These are phyloP conservation scores for Temnopleurus reevesii DNA, from an alignment of 53 echinoderm and acorn worm genomes.

Conservation along the genomic window DNA sequence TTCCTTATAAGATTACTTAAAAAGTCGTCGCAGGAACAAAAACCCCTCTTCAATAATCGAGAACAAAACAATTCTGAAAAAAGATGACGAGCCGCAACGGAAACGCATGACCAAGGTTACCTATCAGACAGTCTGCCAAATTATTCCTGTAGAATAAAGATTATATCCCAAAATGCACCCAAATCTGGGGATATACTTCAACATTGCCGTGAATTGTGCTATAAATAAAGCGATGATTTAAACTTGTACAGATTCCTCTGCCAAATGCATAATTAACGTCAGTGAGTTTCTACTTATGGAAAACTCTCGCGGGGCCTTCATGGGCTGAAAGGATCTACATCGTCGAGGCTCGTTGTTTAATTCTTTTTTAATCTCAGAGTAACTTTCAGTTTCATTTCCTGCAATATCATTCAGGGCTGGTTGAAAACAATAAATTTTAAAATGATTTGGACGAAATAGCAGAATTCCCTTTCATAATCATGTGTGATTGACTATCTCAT, in stretches of 20 bases:
- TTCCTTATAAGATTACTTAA: slow-evolving; percentile 24
- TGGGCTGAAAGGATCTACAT: background rate
- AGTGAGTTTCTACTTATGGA: slow-evolving; percentile 1
- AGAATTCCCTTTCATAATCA: background rate
- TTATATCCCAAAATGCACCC: background rate
- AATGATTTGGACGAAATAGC: background rate
- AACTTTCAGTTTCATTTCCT: slow-evolving; percentile 41
- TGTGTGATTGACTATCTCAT: too few relatives aligned
- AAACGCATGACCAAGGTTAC: background rate
- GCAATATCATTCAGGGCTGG: background rate
- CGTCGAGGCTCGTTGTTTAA: background rate
- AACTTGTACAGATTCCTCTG: background rate
- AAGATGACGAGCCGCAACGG: slow-evolving; percentile 2
- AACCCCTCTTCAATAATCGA: background rate
- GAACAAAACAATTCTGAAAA: background rate
- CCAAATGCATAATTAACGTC: slow-evolving; percentile 29
- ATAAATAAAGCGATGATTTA: slow-evolving; percentile 40
- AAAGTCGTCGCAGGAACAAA: slow-evolving; percentile 1
- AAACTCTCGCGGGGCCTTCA: background rate
- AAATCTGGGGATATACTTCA: background rate
- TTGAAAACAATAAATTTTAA: background rate
- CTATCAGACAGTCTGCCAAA: background rate
- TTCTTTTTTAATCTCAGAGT: background rate
- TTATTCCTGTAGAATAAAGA: background rate
- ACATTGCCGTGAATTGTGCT: background rate